phyloP scores from a whole-genome alignment of 1,140 invertebrate species.

The Vanessa atalanta region DNA sequence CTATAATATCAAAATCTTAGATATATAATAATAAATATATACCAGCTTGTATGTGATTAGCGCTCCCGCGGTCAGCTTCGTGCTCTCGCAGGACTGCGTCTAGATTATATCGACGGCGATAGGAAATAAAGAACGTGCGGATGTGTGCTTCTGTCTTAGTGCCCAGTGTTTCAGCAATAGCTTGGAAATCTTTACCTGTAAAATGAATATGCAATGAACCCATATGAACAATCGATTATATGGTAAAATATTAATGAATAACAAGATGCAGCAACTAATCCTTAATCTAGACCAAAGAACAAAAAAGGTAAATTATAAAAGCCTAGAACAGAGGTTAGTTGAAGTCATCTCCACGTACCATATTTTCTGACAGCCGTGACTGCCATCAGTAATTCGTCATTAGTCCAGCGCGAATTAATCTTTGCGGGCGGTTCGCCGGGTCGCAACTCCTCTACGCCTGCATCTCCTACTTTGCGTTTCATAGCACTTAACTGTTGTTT shows the following conservation, averaged over 20 bases:
- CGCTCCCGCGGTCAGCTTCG: constrained; percentile 82
- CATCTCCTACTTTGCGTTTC: constrained; percentile 85
- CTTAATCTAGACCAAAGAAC: too few species aligned
- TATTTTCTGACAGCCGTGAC: constrained; percentile 96
- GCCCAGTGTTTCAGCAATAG: constrained; percentile 96
- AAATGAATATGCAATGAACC: not conserved
- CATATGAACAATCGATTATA: not conserved
- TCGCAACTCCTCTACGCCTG: constrained; percentile 86
- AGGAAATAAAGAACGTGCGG: constrained; percentile 94
- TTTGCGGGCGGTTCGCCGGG: constrained; percentile 85
- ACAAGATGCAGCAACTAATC: too few species aligned
- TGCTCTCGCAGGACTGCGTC: constrained; percentile 94
- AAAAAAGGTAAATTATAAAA: too few species aligned
- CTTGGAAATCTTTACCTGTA: constrained; percentile 92
- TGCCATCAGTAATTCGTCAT: constrained; percentile 94
- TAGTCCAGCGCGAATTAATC: constrained; percentile 94
- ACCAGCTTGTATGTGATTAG: constrained; percentile 68
- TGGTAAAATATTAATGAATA: too few species aligned
- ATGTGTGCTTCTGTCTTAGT: constrained; percentile 97
- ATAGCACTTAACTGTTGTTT: constrained; percentile 94
- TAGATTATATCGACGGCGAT: constrained; percentile 93
- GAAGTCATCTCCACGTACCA: constrained; percentile 77
- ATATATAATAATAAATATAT: not conserved
- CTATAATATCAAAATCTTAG: too few species aligned
- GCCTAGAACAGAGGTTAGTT: not conserved